These are phyloP conservation scores for Clostera curtula DNA, from an alignment of 2,888 invertebrate genomes.

Conservation along the genomic window DNA sequence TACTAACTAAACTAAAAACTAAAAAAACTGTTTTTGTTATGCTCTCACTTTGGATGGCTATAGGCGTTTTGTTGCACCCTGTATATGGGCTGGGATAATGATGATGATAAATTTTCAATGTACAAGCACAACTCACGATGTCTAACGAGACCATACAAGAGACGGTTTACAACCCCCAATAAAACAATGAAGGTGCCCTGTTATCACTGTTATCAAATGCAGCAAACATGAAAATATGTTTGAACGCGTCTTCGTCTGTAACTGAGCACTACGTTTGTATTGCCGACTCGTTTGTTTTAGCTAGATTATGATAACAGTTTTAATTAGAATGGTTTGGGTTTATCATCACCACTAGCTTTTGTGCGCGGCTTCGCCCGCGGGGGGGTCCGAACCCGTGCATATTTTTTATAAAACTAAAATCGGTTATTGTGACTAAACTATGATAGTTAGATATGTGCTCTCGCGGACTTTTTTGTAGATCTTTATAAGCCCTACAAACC, in stretches of 20 bases:
- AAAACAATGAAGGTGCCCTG: slow-evolving; percentile 66
- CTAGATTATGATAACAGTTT: slow-evolving; percentile 41
- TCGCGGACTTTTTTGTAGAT: no score
- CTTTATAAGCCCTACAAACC: no score
- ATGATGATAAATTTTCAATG: slow-evolving; percentile 32
- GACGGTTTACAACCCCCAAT: slow-evolving; percentile 49
- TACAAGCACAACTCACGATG: slow-evolving; percentile 29
- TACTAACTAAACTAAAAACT: no score
- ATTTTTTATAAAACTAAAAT: no score
- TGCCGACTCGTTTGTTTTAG: slow-evolving; percentile 52
- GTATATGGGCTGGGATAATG: slow-evolving; percentile 5
- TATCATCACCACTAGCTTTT: neutral
- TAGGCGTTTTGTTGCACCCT: no score
- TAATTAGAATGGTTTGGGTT: slow-evolving; percentile 19
- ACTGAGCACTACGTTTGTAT: slow-evolving; percentile 55
- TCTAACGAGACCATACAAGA: slow-evolving; percentile 27
- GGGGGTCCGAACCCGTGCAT: no score
- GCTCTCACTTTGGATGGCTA: no score
- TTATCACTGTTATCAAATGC: slow-evolving; percentile 64
- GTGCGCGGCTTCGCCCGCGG: no score
- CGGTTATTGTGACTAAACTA: no score
- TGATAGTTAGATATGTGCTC: no score
- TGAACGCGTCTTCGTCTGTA: slow-evolving; percentile 44
- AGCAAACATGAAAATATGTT: slow-evolving; percentile 64
- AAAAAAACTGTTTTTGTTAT: no score